Conservation (phyloP, 2,888 invertebrate genomes). For the Chaetoderma sp. region DNA sequence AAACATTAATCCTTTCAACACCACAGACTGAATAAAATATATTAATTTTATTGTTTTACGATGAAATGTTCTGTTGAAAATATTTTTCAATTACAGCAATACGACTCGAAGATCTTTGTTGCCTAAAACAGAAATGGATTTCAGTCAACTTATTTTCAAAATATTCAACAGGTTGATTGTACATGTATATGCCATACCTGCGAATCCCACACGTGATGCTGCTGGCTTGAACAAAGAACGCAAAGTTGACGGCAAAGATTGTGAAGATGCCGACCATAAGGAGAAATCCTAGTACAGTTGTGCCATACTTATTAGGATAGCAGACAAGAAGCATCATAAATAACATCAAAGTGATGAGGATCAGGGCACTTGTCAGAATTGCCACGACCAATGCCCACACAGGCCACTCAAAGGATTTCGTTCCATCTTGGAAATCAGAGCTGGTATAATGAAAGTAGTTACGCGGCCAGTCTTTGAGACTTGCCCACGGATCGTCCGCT, state of each 20-base stretch:
- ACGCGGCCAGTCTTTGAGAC: conserved; percentile 31
- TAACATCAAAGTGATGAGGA: conserved; percentile 64
- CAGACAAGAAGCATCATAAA: conserved; percentile 66
- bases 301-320: conserved; percentile 67
- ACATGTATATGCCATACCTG: background rate
- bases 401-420: conserved; percentile 56
- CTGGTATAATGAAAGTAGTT: conserved; percentile 55
- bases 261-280: conserved; percentile 70
- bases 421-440: no score
- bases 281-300: conserved; percentile 69
- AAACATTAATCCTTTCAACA: no score
- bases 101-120: no score
- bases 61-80: no score
- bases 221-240: conserved; percentile 69
- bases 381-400: conserved; percentile 59
- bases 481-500: background rate
- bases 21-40: no score
- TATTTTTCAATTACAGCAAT: no score
- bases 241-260: conserved; percentile 69
- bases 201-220: conserved; percentile 67
- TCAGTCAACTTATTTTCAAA: no score
- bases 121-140: no score
- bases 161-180: background rate
- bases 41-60: no score
- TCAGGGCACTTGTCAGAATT: conserved; percentile 64